These are phyloP conservation scores for Mesembrinibis cayennensis DNA, from an alignment of 2,113 vertebrate genomes.

Conservation along the genomic window DNA sequence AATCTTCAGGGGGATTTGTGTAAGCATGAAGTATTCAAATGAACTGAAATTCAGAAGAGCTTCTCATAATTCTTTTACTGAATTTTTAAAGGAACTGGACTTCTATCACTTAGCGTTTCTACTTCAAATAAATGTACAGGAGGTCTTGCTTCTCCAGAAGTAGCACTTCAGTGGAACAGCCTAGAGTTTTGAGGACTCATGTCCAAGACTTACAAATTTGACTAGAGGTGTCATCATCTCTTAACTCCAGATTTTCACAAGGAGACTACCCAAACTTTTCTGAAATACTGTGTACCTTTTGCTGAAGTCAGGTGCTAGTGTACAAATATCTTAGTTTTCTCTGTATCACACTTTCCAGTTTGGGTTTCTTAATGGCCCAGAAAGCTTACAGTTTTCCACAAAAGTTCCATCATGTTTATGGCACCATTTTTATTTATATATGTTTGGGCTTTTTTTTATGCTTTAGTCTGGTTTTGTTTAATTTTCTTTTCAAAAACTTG, in stretches of 20 bases:
- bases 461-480: neutral
- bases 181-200: neutral
- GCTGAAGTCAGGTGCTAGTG: neutral
- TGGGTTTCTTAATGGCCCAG: neutral
- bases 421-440: neutral
- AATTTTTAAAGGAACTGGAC: neutral
- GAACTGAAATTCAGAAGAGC: neutral
- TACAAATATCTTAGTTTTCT: neutral
- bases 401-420: neutral
- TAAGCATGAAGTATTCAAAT: neutral
- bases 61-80: neutral
- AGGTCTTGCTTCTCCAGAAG: neutral
- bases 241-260: neutral
- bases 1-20: neutral
- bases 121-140: neutral
- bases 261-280: neutral
- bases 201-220: neutral
- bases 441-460: neutral
- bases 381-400: neutral
- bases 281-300: neutral
- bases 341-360: rapidly evolving
- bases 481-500: neutral
- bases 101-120: neutral
- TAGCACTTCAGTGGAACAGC: neutral
- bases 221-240: neutral